These are phyloP conservation scores for Sebastes itinus DNA, from an alignment of 2,797 vertebrate genomes.

Conservation along the genomic window DNA sequence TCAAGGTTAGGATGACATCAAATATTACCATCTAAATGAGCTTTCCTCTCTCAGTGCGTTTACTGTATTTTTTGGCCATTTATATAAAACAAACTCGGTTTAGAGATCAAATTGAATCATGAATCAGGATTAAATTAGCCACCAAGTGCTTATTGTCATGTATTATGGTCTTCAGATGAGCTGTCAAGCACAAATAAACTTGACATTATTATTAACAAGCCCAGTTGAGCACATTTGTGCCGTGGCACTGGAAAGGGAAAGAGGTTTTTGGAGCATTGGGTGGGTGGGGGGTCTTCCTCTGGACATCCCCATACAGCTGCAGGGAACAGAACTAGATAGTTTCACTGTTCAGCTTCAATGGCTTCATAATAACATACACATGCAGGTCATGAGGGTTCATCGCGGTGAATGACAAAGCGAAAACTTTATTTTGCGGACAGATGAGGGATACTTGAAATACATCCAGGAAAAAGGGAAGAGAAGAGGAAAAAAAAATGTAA, in stretches of 20 bases:
- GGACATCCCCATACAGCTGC: slow-evolving; percentile 64
- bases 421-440: slow-evolving; percentile 21
- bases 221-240: slow-evolving; percentile 32
- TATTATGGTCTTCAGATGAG: neutral
- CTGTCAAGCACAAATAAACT: slow-evolving; percentile 32
- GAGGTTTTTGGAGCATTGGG: slow-evolving; percentile 28
- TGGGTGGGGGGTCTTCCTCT: slow-evolving; percentile 47
- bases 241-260: slow-evolving; percentile 26
- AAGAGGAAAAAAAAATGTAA: slow-evolving; percentile 51
- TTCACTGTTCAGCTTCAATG: slow-evolving; percentile 28
- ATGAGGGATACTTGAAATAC: slow-evolving; percentile 47
- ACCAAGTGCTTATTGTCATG: neutral
- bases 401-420: neutral
- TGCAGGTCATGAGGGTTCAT: slow-evolving; percentile 14
- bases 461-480: slow-evolving; percentile 4
- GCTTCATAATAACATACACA: neutral
- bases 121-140: neutral
- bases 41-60: neutral
- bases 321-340: slow-evolving; percentile 36
- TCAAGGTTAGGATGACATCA: slow-evolving; percentile 48
- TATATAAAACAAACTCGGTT: neutral
- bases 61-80: neutral
- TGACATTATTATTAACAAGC: slow-evolving; percentile 40
- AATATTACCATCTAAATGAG: neutral
- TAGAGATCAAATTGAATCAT: neutral